A percentile compares a stretch with the other conserved stretches of the same genome.
Conservation (phyloP, 2,888 invertebrate genomes). For the Subacronicta megacephala region DNA sequence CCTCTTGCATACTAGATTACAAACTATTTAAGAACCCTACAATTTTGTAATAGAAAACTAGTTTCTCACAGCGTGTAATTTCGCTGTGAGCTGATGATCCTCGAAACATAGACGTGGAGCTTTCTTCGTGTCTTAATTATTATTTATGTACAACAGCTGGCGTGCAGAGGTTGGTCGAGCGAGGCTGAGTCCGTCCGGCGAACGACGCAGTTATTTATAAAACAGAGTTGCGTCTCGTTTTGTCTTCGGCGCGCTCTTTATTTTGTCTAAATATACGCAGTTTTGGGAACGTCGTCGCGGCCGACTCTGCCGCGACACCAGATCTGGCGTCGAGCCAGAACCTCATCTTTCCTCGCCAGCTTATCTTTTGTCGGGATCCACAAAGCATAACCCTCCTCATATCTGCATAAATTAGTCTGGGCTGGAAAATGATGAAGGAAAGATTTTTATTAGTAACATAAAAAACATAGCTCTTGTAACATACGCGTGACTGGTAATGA, state of each 20-base stretch:
- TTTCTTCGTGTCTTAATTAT: conserved; percentile 88
- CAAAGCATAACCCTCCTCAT: conserved; percentile 45
- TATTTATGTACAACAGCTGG: conserved; percentile 89
- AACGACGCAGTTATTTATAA: conserved; percentile 89
- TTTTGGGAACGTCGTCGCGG: conserved; percentile 88
- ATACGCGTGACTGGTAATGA: conserved; percentile 18
- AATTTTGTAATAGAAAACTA: conserved; percentile 11
- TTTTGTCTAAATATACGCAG: conserved; percentile 90
- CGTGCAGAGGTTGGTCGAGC: conserved; percentile 84
- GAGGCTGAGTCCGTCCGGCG: conserved; percentile 85
- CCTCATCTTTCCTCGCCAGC: conserved; percentile 79
- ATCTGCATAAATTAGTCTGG: conserved; percentile 8
- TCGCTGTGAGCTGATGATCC: conserved; percentile 52
- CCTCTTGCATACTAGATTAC: conserved; percentile 70
- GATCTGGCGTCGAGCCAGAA: conserved; percentile 80
- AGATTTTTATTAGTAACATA: not conserved
- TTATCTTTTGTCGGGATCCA: conserved; percentile 77
- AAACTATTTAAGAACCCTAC: conserved; percentile 44
- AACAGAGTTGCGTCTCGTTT: conserved; percentile 89
- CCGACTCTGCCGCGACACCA: conserved; percentile 84
- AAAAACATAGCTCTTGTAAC: conserved; percentile 1
- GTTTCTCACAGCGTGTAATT: conserved; percentile 12
- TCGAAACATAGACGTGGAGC: conserved; percentile 70
- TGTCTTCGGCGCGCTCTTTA: conserved; percentile 89
- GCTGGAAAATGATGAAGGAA: conserved; percentile 8